A percentile compares a stretch with the other conserved stretches of the same genome.
These are phyloP conservation scores for Reticulitermes speratus DNA, from an alignment of 1,140 invertebrate genomes.

Conservation along the genomic window DNA sequence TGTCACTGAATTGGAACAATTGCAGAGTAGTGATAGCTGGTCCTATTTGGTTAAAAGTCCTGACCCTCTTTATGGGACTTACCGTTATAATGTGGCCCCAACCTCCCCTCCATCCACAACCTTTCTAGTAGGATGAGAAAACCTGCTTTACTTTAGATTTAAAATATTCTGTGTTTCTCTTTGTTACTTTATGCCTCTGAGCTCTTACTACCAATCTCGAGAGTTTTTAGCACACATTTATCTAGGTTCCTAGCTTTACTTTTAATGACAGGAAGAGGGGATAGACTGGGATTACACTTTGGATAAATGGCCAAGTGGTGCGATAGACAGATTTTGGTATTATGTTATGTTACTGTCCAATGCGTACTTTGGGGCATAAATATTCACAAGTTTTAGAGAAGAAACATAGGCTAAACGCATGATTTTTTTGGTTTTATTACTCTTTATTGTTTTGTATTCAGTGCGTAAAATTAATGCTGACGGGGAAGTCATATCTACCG, in stretches of 20 bases:
- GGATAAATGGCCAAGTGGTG: no score
- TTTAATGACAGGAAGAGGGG: background rate
- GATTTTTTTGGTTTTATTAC: no score
- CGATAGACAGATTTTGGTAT: no score
- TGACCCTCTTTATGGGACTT: background rate
- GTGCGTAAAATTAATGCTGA: no score
- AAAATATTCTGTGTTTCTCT: background rate
- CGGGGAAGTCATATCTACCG: no score
- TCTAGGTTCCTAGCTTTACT: background rate
- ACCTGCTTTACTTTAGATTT: background rate
- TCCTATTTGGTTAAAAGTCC: slow-evolving; percentile 3
- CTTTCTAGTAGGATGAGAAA: background rate
- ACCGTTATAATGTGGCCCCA: background rate
- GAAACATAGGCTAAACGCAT: no score
- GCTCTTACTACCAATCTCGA: background rate
- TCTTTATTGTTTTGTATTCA: no score
- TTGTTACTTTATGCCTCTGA: background rate
- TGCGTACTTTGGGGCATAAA: no score
- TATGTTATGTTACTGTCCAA: no score
- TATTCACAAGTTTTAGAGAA: no score
- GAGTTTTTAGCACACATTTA: background rate
- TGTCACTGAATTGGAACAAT: background rate
- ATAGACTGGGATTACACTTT: background rate
- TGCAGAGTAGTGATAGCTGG: background rate
- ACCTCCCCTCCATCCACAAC: background rate